Evolutionary conservation across 1,140 invertebrate species (phyloP).

Genomic region (Vanessa atalanta): DNA sequence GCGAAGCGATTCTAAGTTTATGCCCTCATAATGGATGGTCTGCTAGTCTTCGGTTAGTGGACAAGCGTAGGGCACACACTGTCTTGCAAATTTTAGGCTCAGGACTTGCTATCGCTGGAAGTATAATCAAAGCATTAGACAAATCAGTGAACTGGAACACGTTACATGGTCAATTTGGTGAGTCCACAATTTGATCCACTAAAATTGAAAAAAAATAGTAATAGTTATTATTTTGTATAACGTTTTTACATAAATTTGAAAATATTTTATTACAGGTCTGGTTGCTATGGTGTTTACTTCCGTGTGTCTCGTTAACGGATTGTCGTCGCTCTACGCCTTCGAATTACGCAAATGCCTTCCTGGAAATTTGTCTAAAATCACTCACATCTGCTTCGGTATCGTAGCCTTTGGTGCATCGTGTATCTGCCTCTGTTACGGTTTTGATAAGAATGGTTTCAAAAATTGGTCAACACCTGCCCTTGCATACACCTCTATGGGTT

Average conservation of each 20-base stretch:
- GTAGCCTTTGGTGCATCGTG: constrained; percentile 48
- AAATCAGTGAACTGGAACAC: constrained; percentile 62
- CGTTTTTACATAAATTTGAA: not conserved
- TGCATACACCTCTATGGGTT: constrained; percentile 42
- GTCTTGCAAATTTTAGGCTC: constrained; percentile 61
- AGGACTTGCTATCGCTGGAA: constrained; percentile 60
- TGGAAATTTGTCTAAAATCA: constrained; percentile 53
- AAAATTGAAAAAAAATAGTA: not conserved
- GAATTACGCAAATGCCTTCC: constrained; percentile 50
- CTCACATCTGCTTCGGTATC: constrained; percentile 59
- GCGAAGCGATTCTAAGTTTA: constrained; percentile 61
- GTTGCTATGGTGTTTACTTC: constrained; percentile 50
- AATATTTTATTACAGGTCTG: constrained; percentile 41
- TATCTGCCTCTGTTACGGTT: constrained; percentile 55
- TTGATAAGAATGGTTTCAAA: constrained; percentile 51
- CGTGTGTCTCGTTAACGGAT: constrained; percentile 45
- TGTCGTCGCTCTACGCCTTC: constrained; percentile 54
- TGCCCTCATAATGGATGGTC: constrained; percentile 66
- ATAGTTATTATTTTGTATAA: not conserved
- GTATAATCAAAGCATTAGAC: constrained; percentile 52
- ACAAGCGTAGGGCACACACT: constrained; percentile 63
- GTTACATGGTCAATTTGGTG: constrained; percentile 19
- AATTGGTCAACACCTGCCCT: constrained; percentile 46
- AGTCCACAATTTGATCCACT: not conserved
- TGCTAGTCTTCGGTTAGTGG: constrained; percentile 45